These are phyloP conservation scores for Emydoidea blandingii DNA, from an alignment of 2,797 vertebrate species.

Conservation along the genomic window DNA sequence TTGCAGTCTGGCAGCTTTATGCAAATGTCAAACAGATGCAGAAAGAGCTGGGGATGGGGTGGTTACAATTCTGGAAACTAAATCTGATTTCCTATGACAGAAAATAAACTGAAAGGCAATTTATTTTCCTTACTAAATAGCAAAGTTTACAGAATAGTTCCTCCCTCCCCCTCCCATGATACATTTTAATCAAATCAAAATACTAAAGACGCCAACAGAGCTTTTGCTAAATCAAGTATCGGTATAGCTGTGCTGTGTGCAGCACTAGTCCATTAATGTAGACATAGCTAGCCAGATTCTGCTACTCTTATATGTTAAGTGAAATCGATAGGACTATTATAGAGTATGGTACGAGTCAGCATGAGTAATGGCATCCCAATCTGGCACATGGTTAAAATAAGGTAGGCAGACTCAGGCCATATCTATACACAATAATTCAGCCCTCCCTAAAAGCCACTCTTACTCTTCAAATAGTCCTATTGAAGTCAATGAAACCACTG, in stretches of 20 bases:
- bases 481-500: not conserved
- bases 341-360: not conserved
- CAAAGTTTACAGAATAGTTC: constrained; percentile 17
- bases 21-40: constrained; percentile 82
- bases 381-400: not conserved
- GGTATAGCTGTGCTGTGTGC: not conserved
- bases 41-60: constrained; percentile 14
- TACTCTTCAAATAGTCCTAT: not conserved
- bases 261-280: not conserved
- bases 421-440: not conserved
- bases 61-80: constrained; percentile 52
- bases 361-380: not conserved
- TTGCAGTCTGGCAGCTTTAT: constrained; percentile 73
- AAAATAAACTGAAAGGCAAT: constrained; percentile 18
- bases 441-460: not conserved
- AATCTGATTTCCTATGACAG: constrained; percentile 7
- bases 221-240: constrained; percentile 46
- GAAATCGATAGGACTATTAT: not conserved
- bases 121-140: constrained; percentile 2
- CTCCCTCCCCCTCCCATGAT: not conserved
- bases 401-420: not conserved
- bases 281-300: fast-evolving
- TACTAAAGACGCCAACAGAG: constrained; percentile 4
- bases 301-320: not conserved
- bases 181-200: constrained; percentile 53